Conservation (phyloP, 1,140 invertebrate species). For the Tetraneura akinire region DNA sequence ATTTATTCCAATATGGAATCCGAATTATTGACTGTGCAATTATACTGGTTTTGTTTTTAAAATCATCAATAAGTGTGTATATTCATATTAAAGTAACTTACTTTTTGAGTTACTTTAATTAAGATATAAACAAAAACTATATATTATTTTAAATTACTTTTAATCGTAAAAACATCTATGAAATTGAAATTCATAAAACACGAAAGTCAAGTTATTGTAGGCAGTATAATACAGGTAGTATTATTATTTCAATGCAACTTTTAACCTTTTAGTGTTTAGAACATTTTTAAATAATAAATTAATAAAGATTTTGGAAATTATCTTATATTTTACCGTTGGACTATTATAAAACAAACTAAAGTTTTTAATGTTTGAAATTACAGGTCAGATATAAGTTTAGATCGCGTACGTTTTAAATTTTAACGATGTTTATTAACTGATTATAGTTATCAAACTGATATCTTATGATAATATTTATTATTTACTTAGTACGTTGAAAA, state of each 20-base stretch:
- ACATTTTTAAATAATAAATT: slow-evolving; percentile 2
- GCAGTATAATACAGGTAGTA: not conserved
- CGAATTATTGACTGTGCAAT: not conserved
- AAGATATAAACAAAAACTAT: too few species aligned
- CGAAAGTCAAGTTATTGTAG: not conserved
- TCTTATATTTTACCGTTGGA: too few species aligned
- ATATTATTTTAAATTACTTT: too few species aligned
- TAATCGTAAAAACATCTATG: not conserved
- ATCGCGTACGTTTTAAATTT: not conserved
- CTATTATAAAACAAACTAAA: too few species aligned
- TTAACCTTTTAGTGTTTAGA: not conserved
- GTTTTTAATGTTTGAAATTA: not conserved
- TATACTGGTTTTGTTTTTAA: not conserved
- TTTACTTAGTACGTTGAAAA: too few species aligned
- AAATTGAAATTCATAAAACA: not conserved
- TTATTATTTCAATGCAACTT: not conserved
- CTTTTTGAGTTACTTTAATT: too few species aligned
- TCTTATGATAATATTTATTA: not conserved
- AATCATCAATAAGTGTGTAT: too few species aligned
- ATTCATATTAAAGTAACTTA: too few species aligned
- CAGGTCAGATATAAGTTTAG: not conserved
- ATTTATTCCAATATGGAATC: too few species aligned
- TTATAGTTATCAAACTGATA: not conserved
- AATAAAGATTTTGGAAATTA: too few species aligned
- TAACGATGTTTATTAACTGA: not conserved